Percentiles rank a stretch among this genome's conserved stretches.
Evolutionary conservation across 1,140 invertebrate species (phyloP).

Genomic region (Aethina tumida): DNA sequence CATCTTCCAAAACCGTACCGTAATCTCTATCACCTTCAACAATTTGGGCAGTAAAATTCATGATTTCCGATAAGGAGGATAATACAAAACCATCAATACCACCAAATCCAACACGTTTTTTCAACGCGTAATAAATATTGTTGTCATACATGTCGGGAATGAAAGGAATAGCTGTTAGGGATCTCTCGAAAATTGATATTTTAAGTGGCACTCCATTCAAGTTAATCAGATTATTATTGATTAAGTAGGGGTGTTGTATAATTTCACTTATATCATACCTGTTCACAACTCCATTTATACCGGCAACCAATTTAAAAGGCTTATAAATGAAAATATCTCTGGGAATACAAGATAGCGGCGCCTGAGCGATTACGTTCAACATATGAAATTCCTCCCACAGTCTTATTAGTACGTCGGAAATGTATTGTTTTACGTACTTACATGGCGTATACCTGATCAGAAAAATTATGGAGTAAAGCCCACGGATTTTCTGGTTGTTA

Average conservation of each 20-base stretch:
- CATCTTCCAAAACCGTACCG: slow-evolving; percentile 9
- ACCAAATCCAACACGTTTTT: not conserved
- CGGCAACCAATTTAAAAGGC: not conserved
- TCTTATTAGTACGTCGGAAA: slow-evolving; percentile 5
- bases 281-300: slow-evolving; percentile 1
- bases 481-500: too few species aligned
- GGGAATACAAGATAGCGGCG: not conserved
- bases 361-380: slow-evolving; percentile 9
- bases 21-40: slow-evolving; percentile 3
- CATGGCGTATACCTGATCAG: too few species aligned
- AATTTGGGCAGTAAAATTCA: slow-evolving; percentile 11
- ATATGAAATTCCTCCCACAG: slow-evolving; percentile 15
- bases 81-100: slow-evolving; percentile 13
- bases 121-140: not conserved
- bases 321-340: slow-evolving; percentile 3
- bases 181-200: slow-evolving; percentile 11
- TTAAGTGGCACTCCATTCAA: slow-evolving; percentile 8
- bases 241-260: slow-evolving; percentile 1
- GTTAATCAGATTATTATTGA: slow-evolving; percentile 5
- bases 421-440: not conserved
- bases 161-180: slow-evolving; percentile 6
- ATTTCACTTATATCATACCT: not conserved
- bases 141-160: not conserved
- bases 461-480: not conserved
- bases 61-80: slow-evolving; percentile 6